Percentiles rank a stretch among this genome's conserved stretches.
phyloP scores from a whole-genome alignment of 2,797 vertebrate species.

The Sebastolobus alascanus region DNA sequence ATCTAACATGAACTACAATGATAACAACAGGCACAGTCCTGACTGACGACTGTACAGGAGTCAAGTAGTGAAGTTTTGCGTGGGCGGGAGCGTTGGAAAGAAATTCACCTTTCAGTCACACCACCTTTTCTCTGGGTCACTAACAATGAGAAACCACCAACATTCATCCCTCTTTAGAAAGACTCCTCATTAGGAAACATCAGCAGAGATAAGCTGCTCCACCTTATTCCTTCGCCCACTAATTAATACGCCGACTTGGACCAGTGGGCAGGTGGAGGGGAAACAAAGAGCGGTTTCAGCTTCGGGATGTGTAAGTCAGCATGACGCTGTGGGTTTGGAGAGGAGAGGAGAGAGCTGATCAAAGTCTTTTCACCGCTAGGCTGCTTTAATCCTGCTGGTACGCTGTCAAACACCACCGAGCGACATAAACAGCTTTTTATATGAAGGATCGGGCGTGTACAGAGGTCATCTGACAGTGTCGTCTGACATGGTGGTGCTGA shows the following conservation, averaged over 20 bases:
- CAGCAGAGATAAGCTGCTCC: slow-evolving; percentile 46
- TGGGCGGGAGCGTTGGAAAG: background rate
- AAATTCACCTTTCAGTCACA: slow-evolving; percentile 32
- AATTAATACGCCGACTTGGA: slow-evolving; percentile 53
- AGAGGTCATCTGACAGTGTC: slow-evolving; percentile 62
- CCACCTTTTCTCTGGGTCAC: slow-evolving; percentile 67
- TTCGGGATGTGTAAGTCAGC: slow-evolving; percentile 49
- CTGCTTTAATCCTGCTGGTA: slow-evolving; percentile 79
- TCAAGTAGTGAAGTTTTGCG: background rate
- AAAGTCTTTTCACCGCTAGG: slow-evolving; percentile 76
- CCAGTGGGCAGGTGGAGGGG: slow-evolving; percentile 37
- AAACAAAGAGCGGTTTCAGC: slow-evolving; percentile 47
- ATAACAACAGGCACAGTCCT: background rate
- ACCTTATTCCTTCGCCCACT: slow-evolving; percentile 23
- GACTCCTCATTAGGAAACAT: slow-evolving; percentile 53
- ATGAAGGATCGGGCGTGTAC: slow-evolving; percentile 50
- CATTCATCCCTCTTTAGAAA: slow-evolving; percentile 4
- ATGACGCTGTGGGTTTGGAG: slow-evolving; percentile 57
- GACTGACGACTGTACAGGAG: background rate
- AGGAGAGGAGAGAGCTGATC: slow-evolving; percentile 72
- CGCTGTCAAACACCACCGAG: slow-evolving; percentile 69
- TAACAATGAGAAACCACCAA: slow-evolving; percentile 25
- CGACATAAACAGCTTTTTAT: slow-evolving; percentile 75
- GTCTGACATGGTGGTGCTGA: slow-evolving; percentile 63
- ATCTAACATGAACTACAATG: background rate